Evolutionary conservation across 2,888 invertebrate genomes (phyloP), one percentile per base, ranked within the genome.

Genomic region (Drosophila prostipennis): DNA sequence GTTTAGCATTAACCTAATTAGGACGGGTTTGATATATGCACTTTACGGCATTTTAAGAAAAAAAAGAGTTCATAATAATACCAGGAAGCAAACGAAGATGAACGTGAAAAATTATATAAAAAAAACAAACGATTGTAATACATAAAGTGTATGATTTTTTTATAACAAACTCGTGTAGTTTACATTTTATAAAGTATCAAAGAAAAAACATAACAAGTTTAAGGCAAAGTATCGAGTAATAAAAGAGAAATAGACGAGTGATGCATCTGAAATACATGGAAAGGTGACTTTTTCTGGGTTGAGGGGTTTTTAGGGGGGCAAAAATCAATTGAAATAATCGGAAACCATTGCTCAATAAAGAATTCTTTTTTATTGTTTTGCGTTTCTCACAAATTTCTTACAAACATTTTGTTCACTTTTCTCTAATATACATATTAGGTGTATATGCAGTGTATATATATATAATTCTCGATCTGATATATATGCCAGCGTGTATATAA

Each of bases 41-140:
- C 74, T 74, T 71, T 80, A 78, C 65, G 78, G 78, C 82, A 82
- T 85, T 82, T 84, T 85, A 81, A 84, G 84, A 75, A 75, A 56
- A 56, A 0, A 29, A 29, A 29, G 29, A 7, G 37, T 32, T 39
- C 52, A 64, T 49, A 43, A 29, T 29, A 46, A 29, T 7, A 29
- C 29, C 52, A 10, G 32, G 6, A 34, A 39, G 6, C 26, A 2
- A 29, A 29, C 1, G 3, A n/a, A 45, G n/a, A 51, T 14, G 23
- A 51, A 57, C 16, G 39, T 29, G 54, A 53, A 58, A 58, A 68
- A 57, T 53, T 52, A 34, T 19, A 48, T 16, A 55, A 51, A 48
- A 42, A 43, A 39, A 26, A 26, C 26, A 7, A 48, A 40, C 29
- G 16, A 32, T 29, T 37, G 16, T 40, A 71, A 48, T 43, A 46